Base-by-base conservation (phyloP, 2,888 invertebrate genomes). In the Tachina lurida region DNA sequence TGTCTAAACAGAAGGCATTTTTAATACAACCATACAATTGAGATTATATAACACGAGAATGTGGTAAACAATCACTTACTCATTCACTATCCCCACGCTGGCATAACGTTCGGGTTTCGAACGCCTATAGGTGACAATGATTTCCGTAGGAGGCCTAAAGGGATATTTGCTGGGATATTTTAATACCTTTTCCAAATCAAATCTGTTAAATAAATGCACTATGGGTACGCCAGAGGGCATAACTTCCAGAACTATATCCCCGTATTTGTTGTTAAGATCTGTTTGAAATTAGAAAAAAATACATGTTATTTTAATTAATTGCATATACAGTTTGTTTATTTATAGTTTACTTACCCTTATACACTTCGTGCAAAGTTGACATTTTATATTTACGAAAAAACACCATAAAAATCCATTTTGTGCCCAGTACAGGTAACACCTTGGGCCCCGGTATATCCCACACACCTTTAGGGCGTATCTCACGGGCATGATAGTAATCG, bases 141-240 rank as follows among this genome's bases (percentile, higher is more conserved):
- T 96, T 93, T 97, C 97, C 2, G 96, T 96, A 47, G 96, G 96
- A 13, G 97, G 97, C 19, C 97, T 94, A 89, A 96, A 95, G 0
- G 97, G 97, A 89, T 95, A 95, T 90, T 95, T 95, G 86, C 96
- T 95, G 13, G 95, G 95, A 84, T 95, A 94, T 88, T 95, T 95
- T n/a, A 97, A 93, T 17, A 97, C 95, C 45, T 95, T 94, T 90
- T 97, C 97, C 87, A 97, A 95, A 87, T 97, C 97, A 1, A 93
- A 92, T 49, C 95, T 94, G 73, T 95, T 95, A 43, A 95, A 95
- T 73, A 97, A 93, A 87, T 95, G 96, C 62, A 97, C 95, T 71
- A 97, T 94, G 49, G 95, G 95, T 83, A 95, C 93, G 88, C 96
- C 96, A 90, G 96, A 95, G 52, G 96, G 94, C 67, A 96, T 95